Evolutionary conservation across 2,797 vertebrate genomes (phyloP).

Genomic region (Apogon talboti): DNA sequence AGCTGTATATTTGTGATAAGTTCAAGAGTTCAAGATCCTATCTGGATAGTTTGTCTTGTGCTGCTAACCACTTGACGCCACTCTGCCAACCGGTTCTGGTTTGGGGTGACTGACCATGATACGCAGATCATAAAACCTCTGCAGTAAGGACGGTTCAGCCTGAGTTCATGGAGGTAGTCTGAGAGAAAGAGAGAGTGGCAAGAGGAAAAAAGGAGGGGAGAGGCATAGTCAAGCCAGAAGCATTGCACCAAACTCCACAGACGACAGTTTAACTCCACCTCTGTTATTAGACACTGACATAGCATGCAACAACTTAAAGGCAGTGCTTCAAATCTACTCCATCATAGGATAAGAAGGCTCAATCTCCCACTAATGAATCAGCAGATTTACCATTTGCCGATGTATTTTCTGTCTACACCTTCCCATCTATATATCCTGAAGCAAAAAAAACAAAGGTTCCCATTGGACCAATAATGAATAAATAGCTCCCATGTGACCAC

Average conservation of each 20-base stretch:
- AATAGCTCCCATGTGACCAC: conserved; percentile 80
- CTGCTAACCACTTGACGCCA: conserved; percentile 75
- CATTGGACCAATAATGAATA: conserved; percentile 79
- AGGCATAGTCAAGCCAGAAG: conserved; percentile 32
- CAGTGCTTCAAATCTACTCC: conserved; percentile 28
- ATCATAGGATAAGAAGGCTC: conserved; percentile 5
- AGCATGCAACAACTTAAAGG: conserved; percentile 22
- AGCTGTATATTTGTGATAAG: conserved; percentile 59
- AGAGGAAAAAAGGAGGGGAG: conserved; percentile 24
- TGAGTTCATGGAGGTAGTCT: conserved; percentile 74
- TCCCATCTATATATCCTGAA: conserved; percentile 73
- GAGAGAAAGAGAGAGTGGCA: conserved; percentile 38
- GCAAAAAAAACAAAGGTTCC: conserved; percentile 72
- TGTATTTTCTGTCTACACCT: conserved; percentile 60
- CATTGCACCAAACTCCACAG: conserved; percentile 32
- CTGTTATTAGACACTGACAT: conserved; percentile 50
- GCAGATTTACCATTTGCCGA: conserved; percentile 50
- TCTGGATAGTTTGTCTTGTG: conserved; percentile 73
- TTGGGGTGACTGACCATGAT: conserved; percentile 80
- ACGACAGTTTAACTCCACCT: conserved; percentile 36
- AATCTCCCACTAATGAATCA: conserved; percentile 51
- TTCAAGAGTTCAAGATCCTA: conserved; percentile 80
- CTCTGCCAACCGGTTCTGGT: conserved; percentile 78
- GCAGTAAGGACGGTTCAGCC: conserved; percentile 68
- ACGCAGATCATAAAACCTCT: conserved; percentile 76